A percentile compares a stretch with the other conserved stretches of the same genome.
These are phyloP conservation scores for Drosophila triauraria DNA, from an alignment of 1,140 invertebrate species.

Conservation along the genomic window DNA sequence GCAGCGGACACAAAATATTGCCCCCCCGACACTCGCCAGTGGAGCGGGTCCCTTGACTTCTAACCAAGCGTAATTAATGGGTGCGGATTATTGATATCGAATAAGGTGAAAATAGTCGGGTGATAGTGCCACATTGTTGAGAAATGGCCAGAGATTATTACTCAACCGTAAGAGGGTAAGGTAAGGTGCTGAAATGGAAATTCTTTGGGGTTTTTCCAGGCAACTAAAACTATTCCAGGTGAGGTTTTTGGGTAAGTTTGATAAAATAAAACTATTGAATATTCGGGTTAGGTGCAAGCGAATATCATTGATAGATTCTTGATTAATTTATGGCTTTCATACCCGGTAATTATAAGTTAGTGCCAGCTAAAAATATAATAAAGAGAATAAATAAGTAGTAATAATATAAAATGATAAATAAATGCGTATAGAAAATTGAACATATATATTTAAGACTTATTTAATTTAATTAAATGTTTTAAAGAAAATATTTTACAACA, in stretches of 20 bases:
- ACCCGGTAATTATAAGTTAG: no score
- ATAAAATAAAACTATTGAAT: background rate
- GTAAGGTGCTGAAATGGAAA: constrained; percentile 25
- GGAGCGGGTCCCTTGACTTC: background rate
- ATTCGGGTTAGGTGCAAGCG: no score
- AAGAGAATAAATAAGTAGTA: no score
- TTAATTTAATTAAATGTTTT: no score
- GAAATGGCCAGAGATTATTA: constrained; percentile 39
- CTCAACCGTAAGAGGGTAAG: background rate
- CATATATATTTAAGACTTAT: no score
- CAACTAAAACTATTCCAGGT: background rate
- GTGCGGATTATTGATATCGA: constrained; percentile 62
- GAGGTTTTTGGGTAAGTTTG: background rate
- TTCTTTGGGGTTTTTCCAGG: background rate
- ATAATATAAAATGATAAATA: no score
- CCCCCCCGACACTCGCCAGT: constrained; percentile 35
- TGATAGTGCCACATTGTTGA: constrained; percentile 36
- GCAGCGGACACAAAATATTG: constrained; percentile 67
- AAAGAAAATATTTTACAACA: no score
- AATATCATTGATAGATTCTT: background rate
- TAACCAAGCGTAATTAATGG: constrained; percentile 65
- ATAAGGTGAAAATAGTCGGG: constrained; percentile 36
- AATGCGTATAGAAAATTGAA: no score
- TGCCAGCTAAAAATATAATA: no score
- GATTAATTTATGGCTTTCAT: background rate